Base-by-base conservation (phyloP, 2,797 vertebrate genomes). In the Phrynocephalus forsythii region DNA sequence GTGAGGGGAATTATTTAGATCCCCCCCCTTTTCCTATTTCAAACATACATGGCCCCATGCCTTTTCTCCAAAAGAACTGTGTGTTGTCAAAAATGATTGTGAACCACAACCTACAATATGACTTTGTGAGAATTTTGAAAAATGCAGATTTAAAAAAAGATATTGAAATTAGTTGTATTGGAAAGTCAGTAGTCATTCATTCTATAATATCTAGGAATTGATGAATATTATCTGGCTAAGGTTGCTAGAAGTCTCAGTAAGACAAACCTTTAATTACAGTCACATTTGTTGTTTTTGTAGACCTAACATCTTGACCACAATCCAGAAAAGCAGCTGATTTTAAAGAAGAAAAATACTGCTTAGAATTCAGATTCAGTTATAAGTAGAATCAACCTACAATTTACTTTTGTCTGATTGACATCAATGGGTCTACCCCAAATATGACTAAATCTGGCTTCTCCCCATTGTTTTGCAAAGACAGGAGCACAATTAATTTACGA, bases 401-500 rank as follows among this genome's bases (percentile, higher is more conserved):
- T 38, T 44, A 48, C 18, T 38, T 48, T 76, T 38, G 20, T 76
- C 38, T 48, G 7, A 79, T 8, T 79, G 52, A 56, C 9, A 79
- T 33, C 52, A 30, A 7, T 30, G 52, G 52, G 52, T 18, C n/a
- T 20, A 60, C 18, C 33, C 52, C 30, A 63, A 18, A 15, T 33
- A 79, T 79, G 52, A 10, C n/a, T 60, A 30, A 22, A 63, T 38
- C 56, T 66, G 30, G 20, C 66, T 66, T 22, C 20, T 24, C 30
- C n/a, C n/a, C 91, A 79, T 85, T 52, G 44, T 82, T 91, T 89
- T 89, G 86, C 83, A 92, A 93, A 87, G 85, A 90, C 89, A 85
- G 78, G 87, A 86, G 22, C 84, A 75, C 86, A 86, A 92, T 94
- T 91, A 92, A 86, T 86, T 63, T 86, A 48, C 15, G 33, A 56